phyloP scores from a whole-genome alignment of 2,113 vertebrate genomes.

The Antennarius striatus region DNA sequence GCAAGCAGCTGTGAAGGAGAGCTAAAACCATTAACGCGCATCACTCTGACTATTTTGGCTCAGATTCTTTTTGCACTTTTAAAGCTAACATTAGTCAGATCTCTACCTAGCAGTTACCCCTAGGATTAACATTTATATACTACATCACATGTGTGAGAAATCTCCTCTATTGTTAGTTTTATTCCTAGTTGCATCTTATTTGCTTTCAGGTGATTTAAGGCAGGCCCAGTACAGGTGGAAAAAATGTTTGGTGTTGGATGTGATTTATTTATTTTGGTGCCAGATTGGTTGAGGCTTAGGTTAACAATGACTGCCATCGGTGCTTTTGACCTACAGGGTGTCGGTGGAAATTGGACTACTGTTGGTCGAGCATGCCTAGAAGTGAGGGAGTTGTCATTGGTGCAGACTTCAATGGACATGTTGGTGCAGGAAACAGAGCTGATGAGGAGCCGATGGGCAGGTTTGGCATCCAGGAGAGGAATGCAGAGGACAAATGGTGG shows the following conservation, averaged over 20 bases:
- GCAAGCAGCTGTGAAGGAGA: slow-evolving; percentile 35
- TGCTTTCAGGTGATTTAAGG: slow-evolving; percentile 28
- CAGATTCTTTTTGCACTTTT: slow-evolving; percentile 17
- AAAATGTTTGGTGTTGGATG: slow-evolving; percentile 19
- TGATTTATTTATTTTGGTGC: too few relatives aligned
- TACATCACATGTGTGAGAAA: background rate
- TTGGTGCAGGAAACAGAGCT: too few relatives aligned
- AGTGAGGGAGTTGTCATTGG: too few relatives aligned
- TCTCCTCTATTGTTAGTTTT: background rate
- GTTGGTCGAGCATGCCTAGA: too few relatives aligned
- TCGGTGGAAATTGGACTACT: too few relatives aligned
- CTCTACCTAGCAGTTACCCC: slow-evolving; percentile 1
- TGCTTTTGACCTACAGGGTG: too few relatives aligned
- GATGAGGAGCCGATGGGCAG: too few relatives aligned
- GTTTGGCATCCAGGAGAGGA: too few relatives aligned
- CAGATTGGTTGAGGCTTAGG: too few relatives aligned
- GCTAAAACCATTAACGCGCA: slow-evolving; percentile 32
- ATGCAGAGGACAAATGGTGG: too few relatives aligned
- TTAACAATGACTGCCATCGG: too few relatives aligned
- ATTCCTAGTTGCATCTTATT: background rate
- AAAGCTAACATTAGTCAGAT: slow-evolving; percentile 23
- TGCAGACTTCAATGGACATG: too few relatives aligned
- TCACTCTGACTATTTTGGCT: slow-evolving; percentile 46
- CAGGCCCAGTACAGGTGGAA: slow-evolving; percentile 26
- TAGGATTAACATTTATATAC: slow-evolving; percentile 1